These are phyloP conservation scores for Semaprochilodus insignis DNA, from an alignment of 2,797 vertebrate species.

Conservation along the genomic window DNA sequence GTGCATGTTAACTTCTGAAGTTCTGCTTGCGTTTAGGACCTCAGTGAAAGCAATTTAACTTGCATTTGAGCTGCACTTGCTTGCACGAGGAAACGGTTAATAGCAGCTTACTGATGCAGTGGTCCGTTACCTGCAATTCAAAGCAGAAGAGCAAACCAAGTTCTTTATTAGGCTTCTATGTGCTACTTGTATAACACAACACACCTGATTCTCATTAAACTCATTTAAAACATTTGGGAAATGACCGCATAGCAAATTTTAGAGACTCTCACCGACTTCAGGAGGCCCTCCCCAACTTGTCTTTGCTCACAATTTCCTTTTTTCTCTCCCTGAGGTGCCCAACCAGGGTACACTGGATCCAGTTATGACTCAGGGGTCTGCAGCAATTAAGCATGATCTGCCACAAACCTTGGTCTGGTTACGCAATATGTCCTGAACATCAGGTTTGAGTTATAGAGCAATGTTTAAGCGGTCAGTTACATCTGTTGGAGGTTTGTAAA, in stretches of 20 bases:
- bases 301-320: not conserved
- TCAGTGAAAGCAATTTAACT: not conserved
- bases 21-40: not conserved
- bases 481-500: not conserved
- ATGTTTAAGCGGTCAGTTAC: not conserved
- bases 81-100: not conserved
- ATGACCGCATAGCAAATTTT: not conserved
- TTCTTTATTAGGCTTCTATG: not conserved
- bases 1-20: not conserved
- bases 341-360: not conserved
- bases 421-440: not conserved
- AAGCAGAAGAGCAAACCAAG: not conserved
- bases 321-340: not conserved
- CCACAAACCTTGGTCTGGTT: not conserved
- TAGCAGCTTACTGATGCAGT: not conserved
- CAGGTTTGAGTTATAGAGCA: conserved; percentile 3
- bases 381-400: not conserved
- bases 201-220: not conserved
- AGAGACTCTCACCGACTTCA: not conserved
- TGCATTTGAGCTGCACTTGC: not conserved
- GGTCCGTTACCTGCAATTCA: not conserved
- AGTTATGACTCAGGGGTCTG: not conserved
- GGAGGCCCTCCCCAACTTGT: not conserved
- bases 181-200: not conserved
- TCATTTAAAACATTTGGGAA: not conserved